Evolutionary conservation across 2,888 invertebrate genomes (phyloP), one percentile per base, ranked within the genome.

Genomic region (Tetrapedia diversipes): DNA sequence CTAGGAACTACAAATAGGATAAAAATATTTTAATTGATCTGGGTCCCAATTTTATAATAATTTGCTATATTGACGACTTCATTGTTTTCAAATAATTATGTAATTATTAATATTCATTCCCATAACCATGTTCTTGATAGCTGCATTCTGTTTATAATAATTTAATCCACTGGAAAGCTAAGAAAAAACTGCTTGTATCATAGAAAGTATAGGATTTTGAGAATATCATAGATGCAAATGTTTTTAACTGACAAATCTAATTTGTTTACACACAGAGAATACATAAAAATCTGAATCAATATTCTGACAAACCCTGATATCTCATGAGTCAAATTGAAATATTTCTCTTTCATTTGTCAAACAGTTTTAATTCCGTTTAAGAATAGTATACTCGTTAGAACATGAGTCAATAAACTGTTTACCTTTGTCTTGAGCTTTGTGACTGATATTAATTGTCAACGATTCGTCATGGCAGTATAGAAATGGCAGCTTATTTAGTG

Each of bases 381-480:
- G 75, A 69, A 70, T 16, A 54, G 32, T 22, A 39, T 60, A 43
- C 24, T 59, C 47, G 29, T 45, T 29, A 54, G 68, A 72, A 60
- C 71, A 45, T 56, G 37, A 67, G 43, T 73, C 59, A 45, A 56
- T 68, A 49, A 72, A 63, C 53, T n/a, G 27, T 77, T 67, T 74
- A 60, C 43, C 64, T 68, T 77, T 54, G 32, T 53, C 45, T 82
- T 83, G 82, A 79, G 86, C 79, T 77, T 78, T 73, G 63, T 49
- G 79, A 78, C 59, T 77, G 81, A 81, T 82, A 79, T 78, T 78
- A 84, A 83, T 84, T 83, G 79, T 85, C 81, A 86, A 87, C 70
- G 81, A 86, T 87, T 86, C 81, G 84, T 89, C 88, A 86, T 91
- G 91, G 91, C 91, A 91, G 91, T 91, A 90, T 86, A 87, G 86